phyloP scores from a whole-genome alignment of 2,797 vertebrate genomes.

The Coendou prehensilis region DNA sequence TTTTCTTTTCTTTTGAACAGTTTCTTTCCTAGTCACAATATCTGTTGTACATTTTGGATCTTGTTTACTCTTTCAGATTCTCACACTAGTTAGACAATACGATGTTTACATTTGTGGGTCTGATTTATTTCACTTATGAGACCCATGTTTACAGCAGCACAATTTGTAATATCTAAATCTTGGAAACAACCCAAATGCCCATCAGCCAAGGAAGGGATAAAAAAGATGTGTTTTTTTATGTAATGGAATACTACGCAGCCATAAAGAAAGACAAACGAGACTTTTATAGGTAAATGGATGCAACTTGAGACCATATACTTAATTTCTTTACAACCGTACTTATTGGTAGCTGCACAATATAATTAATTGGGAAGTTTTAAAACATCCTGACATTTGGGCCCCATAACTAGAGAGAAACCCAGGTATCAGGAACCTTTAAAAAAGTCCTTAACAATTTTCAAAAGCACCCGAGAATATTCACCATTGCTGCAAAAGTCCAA shows the following conservation, averaged over 20 bases:
- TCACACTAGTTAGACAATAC: not conserved
- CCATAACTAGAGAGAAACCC: not conserved
- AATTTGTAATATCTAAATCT: no score
- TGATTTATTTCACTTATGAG: no score
- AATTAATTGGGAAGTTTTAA: constrained; percentile 33
- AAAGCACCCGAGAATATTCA: not conserved
- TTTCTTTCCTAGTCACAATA: not conserved
- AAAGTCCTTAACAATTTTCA: not conserved
- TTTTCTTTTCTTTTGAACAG: no score
- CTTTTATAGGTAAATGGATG: not conserved
- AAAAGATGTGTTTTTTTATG: no score
- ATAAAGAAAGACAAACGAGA: not conserved
- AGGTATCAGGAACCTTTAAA: not conserved
- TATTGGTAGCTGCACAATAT: not conserved
- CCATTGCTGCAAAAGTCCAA: not conserved
- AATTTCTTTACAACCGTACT: constrained; percentile 11
- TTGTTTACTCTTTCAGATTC: not conserved
- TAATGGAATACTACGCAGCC: no score
- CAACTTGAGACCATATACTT: not conserved
- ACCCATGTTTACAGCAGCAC: no score
- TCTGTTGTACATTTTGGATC: not conserved
- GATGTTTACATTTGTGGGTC: no score
- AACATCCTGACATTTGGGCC: not conserved
- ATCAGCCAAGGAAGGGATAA: no score
- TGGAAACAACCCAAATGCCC: no score